Conservation (phyloP, 2,888 invertebrate species). For the Sceliomorpha sp. region DNA sequence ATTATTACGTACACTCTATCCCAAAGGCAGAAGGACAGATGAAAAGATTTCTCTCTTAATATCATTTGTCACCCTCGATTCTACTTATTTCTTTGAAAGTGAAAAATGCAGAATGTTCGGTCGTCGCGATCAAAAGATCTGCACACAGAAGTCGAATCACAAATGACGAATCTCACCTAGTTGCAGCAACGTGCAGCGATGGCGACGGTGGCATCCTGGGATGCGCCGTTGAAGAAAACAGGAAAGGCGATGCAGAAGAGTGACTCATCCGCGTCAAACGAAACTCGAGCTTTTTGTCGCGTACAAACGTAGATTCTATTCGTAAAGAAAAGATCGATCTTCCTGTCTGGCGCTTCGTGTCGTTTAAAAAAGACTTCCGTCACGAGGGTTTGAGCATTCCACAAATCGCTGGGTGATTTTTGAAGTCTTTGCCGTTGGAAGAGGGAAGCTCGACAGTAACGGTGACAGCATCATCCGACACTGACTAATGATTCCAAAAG, state of each 20-base stretch:
- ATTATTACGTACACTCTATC: no score
- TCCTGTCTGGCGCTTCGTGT: conserved; percentile 27
- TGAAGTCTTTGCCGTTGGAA: conserved; percentile 43
- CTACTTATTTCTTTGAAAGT: no score
- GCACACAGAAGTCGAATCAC: no score
- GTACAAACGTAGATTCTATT: conserved; percentile 8
- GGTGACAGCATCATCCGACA: conserved; percentile 70
- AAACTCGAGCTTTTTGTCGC: conserved; percentile 8
- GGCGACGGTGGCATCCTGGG: no score
- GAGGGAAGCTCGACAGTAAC: conserved; percentile 35
- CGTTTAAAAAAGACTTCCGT: conserved; percentile 18
- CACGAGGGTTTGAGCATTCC: conserved; percentile 27
- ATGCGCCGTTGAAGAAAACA: not conserved
- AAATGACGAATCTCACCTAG: no score
- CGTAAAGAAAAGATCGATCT: conserved; percentile 33
- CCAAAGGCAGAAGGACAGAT: no score
- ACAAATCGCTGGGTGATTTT: conserved; percentile 54
- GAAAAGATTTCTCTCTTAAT: no score
- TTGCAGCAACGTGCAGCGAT: no score
- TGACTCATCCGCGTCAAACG: conserved; percentile 4
- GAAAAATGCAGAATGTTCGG: no score
- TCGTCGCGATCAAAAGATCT: no score
- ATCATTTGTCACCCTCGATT: no score
- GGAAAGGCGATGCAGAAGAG: conserved; percentile 5
- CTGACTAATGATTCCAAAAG: conserved; percentile 70